These are phyloP conservation scores for Globodera ellingtonae DNA, from an alignment of 1,140 invertebrate genomes.

Conservation along the genomic window DNA sequence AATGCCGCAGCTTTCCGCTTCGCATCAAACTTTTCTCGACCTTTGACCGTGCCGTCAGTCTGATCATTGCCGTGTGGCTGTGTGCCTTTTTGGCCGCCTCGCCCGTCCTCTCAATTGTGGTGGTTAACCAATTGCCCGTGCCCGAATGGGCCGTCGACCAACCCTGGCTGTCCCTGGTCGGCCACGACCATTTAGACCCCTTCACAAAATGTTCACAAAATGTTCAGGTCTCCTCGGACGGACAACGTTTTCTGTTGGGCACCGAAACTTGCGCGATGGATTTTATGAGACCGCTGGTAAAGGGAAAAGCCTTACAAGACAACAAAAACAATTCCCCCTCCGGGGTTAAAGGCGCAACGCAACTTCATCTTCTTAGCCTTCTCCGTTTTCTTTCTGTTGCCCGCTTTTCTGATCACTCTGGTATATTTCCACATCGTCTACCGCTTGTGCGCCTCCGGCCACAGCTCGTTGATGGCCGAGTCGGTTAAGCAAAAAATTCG, in stretches of 20 bases:
- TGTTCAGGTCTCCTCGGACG: conserved; percentile 45
- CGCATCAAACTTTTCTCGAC: conserved; percentile 61
- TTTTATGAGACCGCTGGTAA: conserved; percentile 24
- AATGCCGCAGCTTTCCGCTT: conserved; percentile 54
- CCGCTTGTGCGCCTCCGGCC: conserved; percentile 37
- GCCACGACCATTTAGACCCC: neutral
- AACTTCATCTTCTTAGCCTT: conserved; percentile 46
- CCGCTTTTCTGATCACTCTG: conserved; percentile 58
- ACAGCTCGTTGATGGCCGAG: conserved; percentile 33
- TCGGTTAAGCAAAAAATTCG: conserved; percentile 43
- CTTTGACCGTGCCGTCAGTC: conserved; percentile 48
- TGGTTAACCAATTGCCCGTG: conserved; percentile 55
- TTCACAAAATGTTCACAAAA: neutral
- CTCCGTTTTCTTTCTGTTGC: conserved; percentile 52
- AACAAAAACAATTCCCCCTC: neutral
- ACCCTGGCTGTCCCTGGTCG: conserved; percentile 33
- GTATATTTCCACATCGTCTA: conserved; percentile 60
- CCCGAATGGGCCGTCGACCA: conserved; percentile 49
- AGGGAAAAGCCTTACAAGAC: neutral
- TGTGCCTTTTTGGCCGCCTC: conserved; percentile 57
- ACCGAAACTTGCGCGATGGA: conserved; percentile 61
- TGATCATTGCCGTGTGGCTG: conserved; percentile 59
- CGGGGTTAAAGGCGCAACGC: conserved; percentile 36
- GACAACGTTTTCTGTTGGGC: conserved; percentile 26
- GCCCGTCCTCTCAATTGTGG: conserved; percentile 58